Base-by-base conservation (phyloP, 2,888 invertebrate genomes). In the Tiphia femorata region DNA sequence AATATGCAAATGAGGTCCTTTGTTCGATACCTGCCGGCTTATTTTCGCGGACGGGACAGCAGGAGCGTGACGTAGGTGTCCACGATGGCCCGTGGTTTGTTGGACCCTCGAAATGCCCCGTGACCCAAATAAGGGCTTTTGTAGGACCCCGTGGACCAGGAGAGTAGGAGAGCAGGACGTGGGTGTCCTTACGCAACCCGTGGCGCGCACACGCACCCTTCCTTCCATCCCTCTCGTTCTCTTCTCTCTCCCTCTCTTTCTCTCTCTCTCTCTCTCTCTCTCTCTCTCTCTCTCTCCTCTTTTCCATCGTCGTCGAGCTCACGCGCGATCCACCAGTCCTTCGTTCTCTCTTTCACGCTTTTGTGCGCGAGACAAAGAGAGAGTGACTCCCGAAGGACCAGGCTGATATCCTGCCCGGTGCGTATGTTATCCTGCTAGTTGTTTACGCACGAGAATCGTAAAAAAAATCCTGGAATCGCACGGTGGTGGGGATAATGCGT, bases 41-140 rank as follows among this genome's bases (percentile, higher is more conserved):
- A 83, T 83, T 83, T 82, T 80, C 75, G 69, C 50, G 71, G 59
- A 71, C 66, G 72, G 82, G 82, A 50, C 58, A 76, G 49, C 75
- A 83, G 75, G 53, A 83, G 35, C 16, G 33, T 2, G 19, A 48
- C 57, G 74, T 66, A 70, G 77, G 78, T 81, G 12, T 49, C 30
- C 4, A 8, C 12, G 37, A 25, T 16, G 33, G 25, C 21, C 14
- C 49, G 43, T 56, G 58, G n/a, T n/a, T n/a, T n/a, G n/a, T n/a
- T 53, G 60, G 72, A 75, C 72, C 73, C 78, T 70, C 67, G 67
- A 70, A 72, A 73, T 72, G 75, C 69, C 70, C 74, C 70, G 69
- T 81, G 82, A 82, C 81, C 83, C 82, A 81, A 79, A 81, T 82
- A 83, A 83, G 82, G 82, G 82, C 81, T 83, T 83, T 80, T 77